phyloP scores from a whole-genome alignment of 2,797 vertebrate genomes.

The Pyrocephalus nanus region DNA sequence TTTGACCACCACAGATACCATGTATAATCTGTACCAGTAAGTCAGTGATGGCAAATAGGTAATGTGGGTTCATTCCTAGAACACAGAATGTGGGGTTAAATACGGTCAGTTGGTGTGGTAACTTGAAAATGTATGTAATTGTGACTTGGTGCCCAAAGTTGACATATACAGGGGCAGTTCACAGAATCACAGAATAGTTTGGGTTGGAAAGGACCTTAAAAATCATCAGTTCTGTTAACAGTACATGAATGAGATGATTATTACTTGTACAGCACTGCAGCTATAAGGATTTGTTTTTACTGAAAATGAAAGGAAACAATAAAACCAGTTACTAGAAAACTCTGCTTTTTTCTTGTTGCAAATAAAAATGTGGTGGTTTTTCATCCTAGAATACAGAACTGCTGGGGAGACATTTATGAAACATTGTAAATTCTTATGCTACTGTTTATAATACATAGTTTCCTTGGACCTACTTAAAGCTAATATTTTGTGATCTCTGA shows the following conservation, averaged over 20 bases:
- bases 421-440: neutral
- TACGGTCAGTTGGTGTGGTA: neutral
- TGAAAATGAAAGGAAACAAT: neutral
- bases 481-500: neutral
- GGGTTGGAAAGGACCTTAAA: neutral
- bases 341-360: neutral
- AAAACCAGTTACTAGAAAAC: neutral
- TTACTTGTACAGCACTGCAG: neutral
- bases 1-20: neutral
- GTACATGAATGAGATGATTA: neutral
- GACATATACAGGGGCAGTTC: neutral
- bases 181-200: neutral
- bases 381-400: neutral
- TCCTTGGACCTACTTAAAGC: neutral
- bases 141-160: neutral
- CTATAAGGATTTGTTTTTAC: neutral
- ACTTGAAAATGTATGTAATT: neutral
- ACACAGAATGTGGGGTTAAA: neutral
- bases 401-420: neutral
- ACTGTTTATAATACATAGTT: neutral
- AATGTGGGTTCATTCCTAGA: neutral
- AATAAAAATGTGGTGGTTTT: neutral
- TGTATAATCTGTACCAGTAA: neutral
- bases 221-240: neutral
- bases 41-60: neutral